These are phyloP conservation scores for Eutolmus rufibarbis DNA, from an alignment of 2,888 invertebrate species.

Conservation along the genomic window DNA sequence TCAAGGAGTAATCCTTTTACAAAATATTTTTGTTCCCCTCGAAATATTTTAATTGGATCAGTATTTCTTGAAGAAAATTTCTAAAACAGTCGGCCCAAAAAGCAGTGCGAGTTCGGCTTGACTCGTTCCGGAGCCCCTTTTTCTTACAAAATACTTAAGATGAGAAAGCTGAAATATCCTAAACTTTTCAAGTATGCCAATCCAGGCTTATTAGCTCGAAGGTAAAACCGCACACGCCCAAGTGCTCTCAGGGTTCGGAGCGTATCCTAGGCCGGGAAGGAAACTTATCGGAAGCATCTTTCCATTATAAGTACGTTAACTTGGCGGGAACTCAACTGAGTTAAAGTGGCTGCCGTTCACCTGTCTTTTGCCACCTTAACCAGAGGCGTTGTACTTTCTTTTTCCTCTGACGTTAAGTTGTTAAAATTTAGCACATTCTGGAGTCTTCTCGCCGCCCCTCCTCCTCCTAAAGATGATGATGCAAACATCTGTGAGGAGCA, in stretches of 20 bases:
- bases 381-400: background rate
- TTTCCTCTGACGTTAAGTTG: slow-evolving; percentile 20
- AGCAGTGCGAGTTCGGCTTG: background rate
- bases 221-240: background rate
- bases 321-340: background rate
- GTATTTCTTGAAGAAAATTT: background rate
- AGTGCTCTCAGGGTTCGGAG: background rate
- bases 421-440: slow-evolving; percentile 26
- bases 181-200: slow-evolving; percentile 27
- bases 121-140: background rate
- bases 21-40: background rate
- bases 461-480: background rate
- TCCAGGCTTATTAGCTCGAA: slow-evolving; percentile 27
- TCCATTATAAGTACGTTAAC: slow-evolving; percentile 24
- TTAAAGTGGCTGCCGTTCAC: slow-evolving; percentile 18
- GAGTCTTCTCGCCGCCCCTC: background rate
- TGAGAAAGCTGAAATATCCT: slow-evolving; percentile 13
- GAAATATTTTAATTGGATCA: background rate
- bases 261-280: background rate
- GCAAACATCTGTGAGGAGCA: background rate
- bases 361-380: slow-evolving; percentile 4
- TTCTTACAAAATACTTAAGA: background rate
- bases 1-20: background rate
- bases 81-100: background rate
- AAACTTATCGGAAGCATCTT: slow-evolving; percentile 16